phyloP scores from a whole-genome alignment of 2,888 invertebrate species.

The Andrena minutula region DNA sequence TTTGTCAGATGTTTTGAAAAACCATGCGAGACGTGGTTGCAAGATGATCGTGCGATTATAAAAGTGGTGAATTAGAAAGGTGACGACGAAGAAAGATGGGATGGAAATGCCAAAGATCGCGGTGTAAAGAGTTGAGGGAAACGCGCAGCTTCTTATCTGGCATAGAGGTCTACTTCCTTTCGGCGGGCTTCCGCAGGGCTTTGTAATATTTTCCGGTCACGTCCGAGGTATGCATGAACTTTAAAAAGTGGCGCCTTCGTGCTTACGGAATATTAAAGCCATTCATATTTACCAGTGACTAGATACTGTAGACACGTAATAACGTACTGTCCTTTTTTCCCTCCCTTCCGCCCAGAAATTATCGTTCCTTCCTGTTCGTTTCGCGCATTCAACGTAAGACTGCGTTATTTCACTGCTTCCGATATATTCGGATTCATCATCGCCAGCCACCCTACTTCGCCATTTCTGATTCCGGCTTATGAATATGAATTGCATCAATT shows the following conservation, averaged over 20 bases:
- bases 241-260: conserved; percentile 81
- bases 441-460: conserved; percentile 16
- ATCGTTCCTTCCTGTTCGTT: conserved; percentile 31
- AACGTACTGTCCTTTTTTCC: conserved; percentile 54
- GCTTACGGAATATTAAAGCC: conserved; percentile 82
- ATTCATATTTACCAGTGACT: conserved; percentile 79
- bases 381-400: conserved; percentile 40
- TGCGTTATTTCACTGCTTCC: conserved; percentile 41
- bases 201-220: conserved; percentile 79
- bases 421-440: conserved; percentile 38
- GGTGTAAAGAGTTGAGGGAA: conserved; percentile 12
- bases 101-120: not conserved
- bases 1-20: no score
- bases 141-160: conserved; percentile 17
- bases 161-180: conserved; percentile 36
- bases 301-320: conserved; percentile 75
- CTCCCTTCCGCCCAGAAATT: conserved; percentile 20
- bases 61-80: not conserved
- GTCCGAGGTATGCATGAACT: conserved; percentile 78
- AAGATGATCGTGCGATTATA: not conserved
- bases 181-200: conserved; percentile 59
- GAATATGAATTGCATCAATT: conserved; percentile 54
- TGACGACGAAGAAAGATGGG: conserved; percentile 15
- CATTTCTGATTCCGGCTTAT: conserved; percentile 46
- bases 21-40: no score